Percentiles rank a stretch among this genome's conserved stretches.
Conservation (phyloP, 2,113 vertebrate species). For the Vulpes lagopus region DNA sequence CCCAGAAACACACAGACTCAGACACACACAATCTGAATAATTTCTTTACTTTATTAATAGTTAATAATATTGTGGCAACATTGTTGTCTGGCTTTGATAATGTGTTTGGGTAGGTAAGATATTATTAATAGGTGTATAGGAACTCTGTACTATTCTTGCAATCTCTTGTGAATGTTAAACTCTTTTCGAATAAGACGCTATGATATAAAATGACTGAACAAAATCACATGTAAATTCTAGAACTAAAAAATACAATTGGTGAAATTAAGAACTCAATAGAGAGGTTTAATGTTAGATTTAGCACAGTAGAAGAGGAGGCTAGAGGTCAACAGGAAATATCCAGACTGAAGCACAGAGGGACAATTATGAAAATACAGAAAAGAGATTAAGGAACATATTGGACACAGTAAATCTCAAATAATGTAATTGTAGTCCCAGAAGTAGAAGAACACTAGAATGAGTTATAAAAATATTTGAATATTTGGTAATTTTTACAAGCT, state of each 20-base stretch:
- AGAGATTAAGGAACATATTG: neutral
- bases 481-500: neutral
- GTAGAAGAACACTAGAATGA: neutral
- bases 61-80: neutral
- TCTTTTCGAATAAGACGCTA: slow-evolving; percentile 5
- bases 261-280: slow-evolving; percentile 18
- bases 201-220: neutral
- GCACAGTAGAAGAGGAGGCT: neutral
- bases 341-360: neutral
- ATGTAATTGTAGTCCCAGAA: neutral
- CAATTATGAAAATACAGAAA: neutral
- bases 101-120: neutral
- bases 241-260: neutral
- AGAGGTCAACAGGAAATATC: neutral
- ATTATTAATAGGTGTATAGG: neutral
- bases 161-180: neutral
- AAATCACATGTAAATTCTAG: slow-evolving; percentile 38
- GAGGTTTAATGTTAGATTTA: slow-evolving; percentile 47
- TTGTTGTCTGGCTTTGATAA: slow-evolving; percentile 35
- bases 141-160: neutral
- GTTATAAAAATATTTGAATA: neutral
- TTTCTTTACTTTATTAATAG: neutral
- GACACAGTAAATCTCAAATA: neutral
- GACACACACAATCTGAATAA: neutral
- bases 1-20: neutral